Base-by-base conservation (phyloP, 2,888 invertebrate genomes). In the Pheosia tremula region DNA sequence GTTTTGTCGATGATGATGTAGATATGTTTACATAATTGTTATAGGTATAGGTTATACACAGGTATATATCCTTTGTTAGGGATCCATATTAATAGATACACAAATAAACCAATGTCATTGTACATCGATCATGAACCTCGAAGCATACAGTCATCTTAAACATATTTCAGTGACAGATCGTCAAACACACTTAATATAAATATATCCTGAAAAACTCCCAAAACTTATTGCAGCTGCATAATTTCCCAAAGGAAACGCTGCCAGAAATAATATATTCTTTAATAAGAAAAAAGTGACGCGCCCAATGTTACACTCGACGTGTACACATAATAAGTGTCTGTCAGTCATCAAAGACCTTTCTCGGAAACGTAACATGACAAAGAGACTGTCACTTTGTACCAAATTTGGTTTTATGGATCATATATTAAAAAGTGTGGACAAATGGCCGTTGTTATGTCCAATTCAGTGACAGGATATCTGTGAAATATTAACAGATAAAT, bases 321-420 rank as follows among this genome's bases (percentile, higher is more conserved):
- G 69, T 61, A 72, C 75, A 71, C 76, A 69, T 75, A 76, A 78
- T 79, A 76, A 73, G 66, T 64, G 79, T 77, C 77, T 59, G 41
- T 53, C 63, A 74, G 68, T 72, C 71, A 72, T 72, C 71, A 68
- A 58, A 58, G 56, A 62, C 59, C 58, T 55, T 58, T 60, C 62
- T 54, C 60, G 63, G 64, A 65, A 62, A 58, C 50, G 59, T 56
- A 60, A 56, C 43, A 58, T 61, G 60, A 63, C 57, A 64, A 62
- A 62, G 57, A 56, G 57, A 59, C 57, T 62, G 58, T 56, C 59
- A 62, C n/a, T 60, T 50, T 56, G 50, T 43, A 11, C 59, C 38
- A 49, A 43, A 60, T 55, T 55, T 36, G 37, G 37, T 56, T 59
- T 53, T 49, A 47, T 49, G 55, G 49, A 56, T 43, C 39, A 37